These are phyloP conservation scores for Cryptosula pallasiana DNA, from an alignment of 2,888 invertebrate species.

Conservation along the genomic window DNA sequence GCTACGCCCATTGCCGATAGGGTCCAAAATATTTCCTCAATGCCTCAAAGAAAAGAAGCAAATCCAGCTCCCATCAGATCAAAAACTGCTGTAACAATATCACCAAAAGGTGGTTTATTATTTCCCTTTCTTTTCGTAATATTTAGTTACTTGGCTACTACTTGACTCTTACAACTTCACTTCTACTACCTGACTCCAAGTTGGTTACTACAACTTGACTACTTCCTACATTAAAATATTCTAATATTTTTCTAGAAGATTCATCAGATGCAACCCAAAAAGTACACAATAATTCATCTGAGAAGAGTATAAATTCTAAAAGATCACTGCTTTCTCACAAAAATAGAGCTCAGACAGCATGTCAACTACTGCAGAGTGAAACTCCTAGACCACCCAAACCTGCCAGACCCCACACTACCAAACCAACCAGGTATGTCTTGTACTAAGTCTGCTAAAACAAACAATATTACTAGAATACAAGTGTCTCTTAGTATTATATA, in stretches of 20 bases:
- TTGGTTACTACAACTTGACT: too few relatives aligned
- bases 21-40: not conserved
- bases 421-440: not conserved
- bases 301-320: not conserved
- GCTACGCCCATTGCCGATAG: not conserved
- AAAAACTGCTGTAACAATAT: not conserved
- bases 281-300: too few relatives aligned
- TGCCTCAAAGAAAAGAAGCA: not conserved
- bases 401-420: not conserved
- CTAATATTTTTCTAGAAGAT: too few relatives aligned
- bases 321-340: not conserved
- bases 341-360: constrained; percentile 14
- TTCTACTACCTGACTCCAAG: too few relatives aligned
- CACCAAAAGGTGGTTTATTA: not conserved
- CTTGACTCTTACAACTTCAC: too few relatives aligned
- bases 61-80: not conserved
- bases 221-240: too few relatives aligned
- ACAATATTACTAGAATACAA: too few relatives aligned
- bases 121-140: too few relatives aligned
- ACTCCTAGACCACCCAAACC: not conserved
- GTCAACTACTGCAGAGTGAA: not conserved
- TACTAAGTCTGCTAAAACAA: too few relatives aligned
- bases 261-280: too few relatives aligned
- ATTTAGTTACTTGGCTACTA: too few relatives aligned
- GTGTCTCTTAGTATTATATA: too few relatives aligned